Percentiles rank a stretch among this genome's conserved stretches.
Evolutionary conservation across 2,113 vertebrate genomes (phyloP).

Genomic region (Zosterops hypoxanthus): DNA sequence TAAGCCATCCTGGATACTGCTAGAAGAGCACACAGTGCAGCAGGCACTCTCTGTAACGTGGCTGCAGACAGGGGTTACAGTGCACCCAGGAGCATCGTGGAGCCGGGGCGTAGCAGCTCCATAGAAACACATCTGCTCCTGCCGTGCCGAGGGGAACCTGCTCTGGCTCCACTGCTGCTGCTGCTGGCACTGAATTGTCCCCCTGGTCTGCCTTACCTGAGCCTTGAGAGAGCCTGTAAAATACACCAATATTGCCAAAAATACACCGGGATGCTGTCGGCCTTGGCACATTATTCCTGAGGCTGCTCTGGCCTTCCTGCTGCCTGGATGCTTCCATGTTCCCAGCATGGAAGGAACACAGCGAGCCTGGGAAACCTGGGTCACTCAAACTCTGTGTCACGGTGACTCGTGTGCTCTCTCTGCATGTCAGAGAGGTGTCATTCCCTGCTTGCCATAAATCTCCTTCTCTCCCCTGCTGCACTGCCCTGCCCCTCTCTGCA

Average conservation of each 20-base stretch:
- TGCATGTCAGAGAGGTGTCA: rapidly evolving
- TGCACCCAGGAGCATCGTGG: neutral
- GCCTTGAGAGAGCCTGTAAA: neutral
- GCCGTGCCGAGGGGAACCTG: neutral
- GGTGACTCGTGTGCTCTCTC: neutral
- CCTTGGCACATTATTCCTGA: neutral
- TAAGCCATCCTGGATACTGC: neutral
- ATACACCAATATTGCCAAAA: rapidly evolving
- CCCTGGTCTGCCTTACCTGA: neutral
- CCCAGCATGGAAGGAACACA: neutral
- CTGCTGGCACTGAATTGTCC: neutral
- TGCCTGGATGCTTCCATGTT: neutral
- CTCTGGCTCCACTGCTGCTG: neutral
- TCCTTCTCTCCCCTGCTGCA: neutral
- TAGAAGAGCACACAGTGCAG: neutral
- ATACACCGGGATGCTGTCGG: neutral
- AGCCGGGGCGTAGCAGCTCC: neutral
- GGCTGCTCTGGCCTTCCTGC: neutral
- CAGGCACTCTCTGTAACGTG: neutral
- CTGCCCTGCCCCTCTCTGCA: neutral
- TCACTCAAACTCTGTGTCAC: rapidly evolving
- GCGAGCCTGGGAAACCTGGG: neutral
- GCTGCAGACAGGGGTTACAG: neutral
- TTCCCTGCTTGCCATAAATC: neutral
- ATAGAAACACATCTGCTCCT: slow-evolving; percentile 1